Base-by-base conservation (phyloP, 2,797 vertebrate genomes). In the Notamacropus eugenii region DNA sequence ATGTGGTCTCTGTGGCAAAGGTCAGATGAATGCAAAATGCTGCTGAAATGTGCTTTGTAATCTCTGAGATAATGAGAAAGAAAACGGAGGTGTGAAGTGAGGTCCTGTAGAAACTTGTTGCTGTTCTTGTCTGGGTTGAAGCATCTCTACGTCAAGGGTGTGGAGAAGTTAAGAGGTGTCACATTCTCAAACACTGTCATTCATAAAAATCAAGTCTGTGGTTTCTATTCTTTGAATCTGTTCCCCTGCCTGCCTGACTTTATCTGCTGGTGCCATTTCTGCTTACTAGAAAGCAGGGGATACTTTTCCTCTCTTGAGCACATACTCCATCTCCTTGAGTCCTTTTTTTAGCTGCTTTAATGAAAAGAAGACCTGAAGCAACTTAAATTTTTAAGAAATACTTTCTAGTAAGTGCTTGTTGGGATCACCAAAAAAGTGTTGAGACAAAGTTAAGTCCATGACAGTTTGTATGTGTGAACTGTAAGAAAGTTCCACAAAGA, bases 11-110 rank as follows among this genome's bases (percentile, higher is more conserved):
- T 98, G 97, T 97, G 98, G 98, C 97, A 98, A 98, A 98, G 97
- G 98, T 98, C 95, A 98, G 97, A 98, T 98, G 98, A 98, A 98
- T 98, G 98, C 95, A 97, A 95, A 98, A 97, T 98, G 97, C 98
- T 98, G 97, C 98, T 98, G 97, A 98, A 98, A 98, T 98, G 98
- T n/a, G 9, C 87, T 46, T 95, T 97, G 93, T 97, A 98, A 98
- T 98, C 98, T 98, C 96, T 96, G 87, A 97, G 98, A 99, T 99
- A 99, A 98, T 96, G 95, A 97, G 95, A 97, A 97, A 98, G 96
- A 98, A 98, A 98, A 93, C 94, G 55, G 96, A 98, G 95, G 98
- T 99, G 99, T 99, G 97, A 99, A 98, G 97, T 98, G 98, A 99
- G 96, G 96, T 98, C 93, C 97, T 98, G 92, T 94, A 98, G 98